A percentile compares a stretch with the other conserved stretches of the same genome.
phyloP scores from a whole-genome alignment of 2,888 invertebrate species.

The Thecophora atra region DNA sequence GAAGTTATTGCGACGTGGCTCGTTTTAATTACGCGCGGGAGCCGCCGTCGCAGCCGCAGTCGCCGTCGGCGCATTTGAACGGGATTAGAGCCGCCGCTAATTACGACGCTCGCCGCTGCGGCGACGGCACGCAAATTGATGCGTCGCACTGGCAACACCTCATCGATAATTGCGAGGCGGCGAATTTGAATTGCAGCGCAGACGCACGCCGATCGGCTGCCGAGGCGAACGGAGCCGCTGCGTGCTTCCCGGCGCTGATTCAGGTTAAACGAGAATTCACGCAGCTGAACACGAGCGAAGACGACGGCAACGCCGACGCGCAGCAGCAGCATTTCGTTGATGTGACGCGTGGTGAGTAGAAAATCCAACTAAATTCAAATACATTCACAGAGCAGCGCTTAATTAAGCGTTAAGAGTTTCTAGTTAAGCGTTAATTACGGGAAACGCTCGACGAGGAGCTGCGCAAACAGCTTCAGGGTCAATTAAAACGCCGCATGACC shows the following conservation, averaged over 20 bases:
- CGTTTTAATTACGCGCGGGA: conserved; percentile 41
- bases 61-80: conserved; percentile 39
- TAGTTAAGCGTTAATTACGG: too few relatives aligned
- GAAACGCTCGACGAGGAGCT: too few relatives aligned
- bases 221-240: not conserved
- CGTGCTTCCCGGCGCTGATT: conserved; percentile 46
- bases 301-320: conserved; percentile 14
- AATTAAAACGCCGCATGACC: too few relatives aligned
- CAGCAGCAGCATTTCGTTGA: not conserved
- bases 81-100: conserved; percentile 34
- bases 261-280: conserved; percentile 58
- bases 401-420: too few relatives aligned
- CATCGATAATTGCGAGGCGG: conserved; percentile 19
- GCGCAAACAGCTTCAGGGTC: too few relatives aligned
- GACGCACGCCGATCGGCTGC: not conserved
- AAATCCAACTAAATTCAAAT: not conserved
- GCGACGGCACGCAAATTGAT: conserved; percentile 30
- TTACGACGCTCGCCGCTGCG: conserved; percentile 4
- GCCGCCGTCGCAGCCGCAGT: conserved; percentile 36
- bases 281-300: conserved; percentile 34
- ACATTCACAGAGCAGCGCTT: too few relatives aligned
- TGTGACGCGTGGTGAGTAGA: not conserved
- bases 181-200: conserved; percentile 30
- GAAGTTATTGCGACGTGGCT: conserved; percentile 35
- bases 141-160: conserved; percentile 12